A percentile compares a stretch with the other conserved stretches of the same genome.
Evolutionary conservation across 1,140 invertebrate genomes (phyloP).

Genomic region (Wasmannia auropunctata): DNA sequence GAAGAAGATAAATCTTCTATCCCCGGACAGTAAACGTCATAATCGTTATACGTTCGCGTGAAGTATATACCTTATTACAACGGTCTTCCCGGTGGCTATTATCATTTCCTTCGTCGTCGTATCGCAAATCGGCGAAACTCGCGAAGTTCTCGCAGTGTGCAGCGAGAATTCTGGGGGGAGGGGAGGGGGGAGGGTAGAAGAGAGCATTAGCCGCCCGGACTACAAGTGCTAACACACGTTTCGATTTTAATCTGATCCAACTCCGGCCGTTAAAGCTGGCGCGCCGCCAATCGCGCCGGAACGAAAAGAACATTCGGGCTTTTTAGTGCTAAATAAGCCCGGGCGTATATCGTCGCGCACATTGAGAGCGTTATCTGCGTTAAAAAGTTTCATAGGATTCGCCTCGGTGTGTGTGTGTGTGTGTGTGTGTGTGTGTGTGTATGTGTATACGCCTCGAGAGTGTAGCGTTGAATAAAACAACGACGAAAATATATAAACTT

Average conservation of each 20-base stretch:
- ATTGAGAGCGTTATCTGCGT: slow-evolving; percentile 10
- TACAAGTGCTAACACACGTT: slow-evolving; percentile 12
- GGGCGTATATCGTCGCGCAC: slow-evolving; percentile 15
- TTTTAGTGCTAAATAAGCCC: slow-evolving; percentile 37
- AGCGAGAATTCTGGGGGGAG: not conserved
- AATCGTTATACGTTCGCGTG: not conserved
- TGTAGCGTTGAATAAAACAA: not conserved
- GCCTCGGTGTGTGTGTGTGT: too few species aligned
- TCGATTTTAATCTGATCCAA: slow-evolving; percentile 48
- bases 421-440: too few species aligned
- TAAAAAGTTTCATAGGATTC: slow-evolving; percentile 20
- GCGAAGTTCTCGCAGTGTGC: slow-evolving; percentile 9
- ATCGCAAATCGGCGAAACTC: not conserved
- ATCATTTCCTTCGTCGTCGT: not conserved
- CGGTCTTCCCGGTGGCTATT: not conserved
- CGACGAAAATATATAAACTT: slow-evolving; percentile 29
- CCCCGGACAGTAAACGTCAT: not conserved
- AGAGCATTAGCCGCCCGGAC: not conserved
- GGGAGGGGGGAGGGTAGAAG: too few species aligned
- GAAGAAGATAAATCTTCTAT: not conserved
- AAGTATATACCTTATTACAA: not conserved
- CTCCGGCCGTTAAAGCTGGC: slow-evolving; percentile 9
- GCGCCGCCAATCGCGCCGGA: slow-evolving; percentile 16
- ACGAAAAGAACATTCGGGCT: slow-evolving; percentile 24
- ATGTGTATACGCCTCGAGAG: not conserved